These are phyloP conservation scores for Rhodinocichla rosea DNA, from an alignment of 2,113 vertebrate species.

Conservation along the genomic window DNA sequence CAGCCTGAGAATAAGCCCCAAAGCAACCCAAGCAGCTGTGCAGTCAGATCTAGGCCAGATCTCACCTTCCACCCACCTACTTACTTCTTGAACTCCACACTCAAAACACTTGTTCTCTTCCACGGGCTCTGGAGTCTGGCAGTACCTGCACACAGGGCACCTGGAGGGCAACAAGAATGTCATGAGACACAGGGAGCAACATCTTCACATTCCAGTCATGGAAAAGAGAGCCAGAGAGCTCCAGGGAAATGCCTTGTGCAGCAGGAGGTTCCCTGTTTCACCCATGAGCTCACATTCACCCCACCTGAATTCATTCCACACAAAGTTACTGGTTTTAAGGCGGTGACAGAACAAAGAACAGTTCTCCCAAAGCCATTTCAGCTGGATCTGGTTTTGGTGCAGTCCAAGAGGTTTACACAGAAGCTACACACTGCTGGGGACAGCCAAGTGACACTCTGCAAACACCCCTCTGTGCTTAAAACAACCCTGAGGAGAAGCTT, in stretches of 20 bases:
- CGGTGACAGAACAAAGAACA: background rate
- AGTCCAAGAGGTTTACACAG: background rate
- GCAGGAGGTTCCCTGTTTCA: background rate
- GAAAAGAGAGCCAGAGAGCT: background rate
- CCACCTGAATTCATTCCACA: background rate
- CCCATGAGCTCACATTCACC: background rate
- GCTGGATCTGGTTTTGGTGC: background rate
- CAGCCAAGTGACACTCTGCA: background rate
- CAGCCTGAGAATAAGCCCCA: background rate
- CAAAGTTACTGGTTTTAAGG: background rate
- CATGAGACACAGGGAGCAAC: background rate
- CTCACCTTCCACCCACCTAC: conserved; percentile 53
- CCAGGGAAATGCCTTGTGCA: background rate
- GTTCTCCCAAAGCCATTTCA: background rate
- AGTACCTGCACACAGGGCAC: conserved; percentile 97
- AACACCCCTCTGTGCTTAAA: background rate
- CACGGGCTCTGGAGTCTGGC: conserved; percentile 95
- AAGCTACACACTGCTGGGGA: background rate
- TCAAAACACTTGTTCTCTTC: conserved; percentile 99
- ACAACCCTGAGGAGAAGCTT: background rate
- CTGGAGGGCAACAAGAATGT: conserved; percentile 62
- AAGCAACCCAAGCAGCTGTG: background rate
- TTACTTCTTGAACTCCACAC: conserved; percentile 98
- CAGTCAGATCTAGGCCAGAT: background rate
- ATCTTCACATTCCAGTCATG: background rate